Conservation (phyloP, 2,113 vertebrate genomes). For the Eulemur rufifrons region DNA sequence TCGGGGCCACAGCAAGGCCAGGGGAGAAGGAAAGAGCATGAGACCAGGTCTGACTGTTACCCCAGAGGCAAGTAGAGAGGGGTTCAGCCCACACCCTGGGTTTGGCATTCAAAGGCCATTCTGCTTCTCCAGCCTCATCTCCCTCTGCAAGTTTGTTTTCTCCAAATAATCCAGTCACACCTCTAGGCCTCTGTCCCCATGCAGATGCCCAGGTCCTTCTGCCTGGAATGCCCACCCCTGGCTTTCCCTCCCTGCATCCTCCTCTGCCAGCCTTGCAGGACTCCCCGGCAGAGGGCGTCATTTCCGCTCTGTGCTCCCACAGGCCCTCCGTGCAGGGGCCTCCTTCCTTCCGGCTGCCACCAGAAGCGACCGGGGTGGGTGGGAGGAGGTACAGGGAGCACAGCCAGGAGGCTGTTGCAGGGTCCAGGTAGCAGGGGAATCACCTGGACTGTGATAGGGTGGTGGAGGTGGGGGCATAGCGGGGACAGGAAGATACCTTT, state of each 20-base stretch:
- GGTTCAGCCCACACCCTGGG: not conserved
- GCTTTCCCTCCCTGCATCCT: no score
- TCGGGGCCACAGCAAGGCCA: not conserved
- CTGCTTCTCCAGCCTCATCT: not conserved
- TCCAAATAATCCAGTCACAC: not conserved
- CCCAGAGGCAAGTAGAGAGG: not conserved
- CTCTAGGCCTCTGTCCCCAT: not conserved
- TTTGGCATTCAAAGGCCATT: not conserved
- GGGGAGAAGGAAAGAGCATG: slow-evolving; percentile 22
- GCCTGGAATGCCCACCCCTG: accelerated
- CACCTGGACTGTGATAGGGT: not conserved
- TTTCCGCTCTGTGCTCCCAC: not conserved
- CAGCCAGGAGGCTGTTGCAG: not conserved
- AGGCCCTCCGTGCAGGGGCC: accelerated
- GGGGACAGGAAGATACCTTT: no score
- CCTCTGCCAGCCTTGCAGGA: not conserved
- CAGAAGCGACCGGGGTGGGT: not conserved
- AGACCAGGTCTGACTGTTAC: not conserved
- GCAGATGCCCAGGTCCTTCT: not conserved
- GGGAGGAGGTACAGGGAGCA: accelerated
- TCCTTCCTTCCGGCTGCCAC: not conserved
- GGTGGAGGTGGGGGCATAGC: not conserved
- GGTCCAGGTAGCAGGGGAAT: no score
- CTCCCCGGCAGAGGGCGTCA: not conserved
- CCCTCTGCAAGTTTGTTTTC: not conserved